Conservation (phyloP, 2,888 invertebrate genomes). For the Troides oblongomaculatus region DNA sequence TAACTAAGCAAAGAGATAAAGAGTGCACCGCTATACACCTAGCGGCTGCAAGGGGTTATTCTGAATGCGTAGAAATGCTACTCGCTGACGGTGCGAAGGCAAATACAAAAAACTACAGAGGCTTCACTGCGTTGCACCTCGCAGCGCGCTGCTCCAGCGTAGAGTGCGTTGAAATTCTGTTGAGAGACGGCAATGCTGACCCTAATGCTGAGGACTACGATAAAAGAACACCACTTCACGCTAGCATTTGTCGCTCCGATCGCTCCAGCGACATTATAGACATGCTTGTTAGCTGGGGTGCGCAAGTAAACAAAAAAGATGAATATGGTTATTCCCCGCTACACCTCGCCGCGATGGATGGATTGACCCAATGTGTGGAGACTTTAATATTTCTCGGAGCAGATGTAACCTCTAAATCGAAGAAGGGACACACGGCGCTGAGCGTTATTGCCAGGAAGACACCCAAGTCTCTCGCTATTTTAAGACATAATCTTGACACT, state of each 20-base stretch:
- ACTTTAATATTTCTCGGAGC: conserved; percentile 90
- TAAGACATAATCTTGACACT: conserved; percentile 88
- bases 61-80: conserved; percentile 89
- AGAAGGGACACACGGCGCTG: conserved; percentile 90
- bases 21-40: conserved; percentile 90
- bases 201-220: conserved; percentile 90
- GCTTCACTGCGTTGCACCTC: conserved; percentile 92
- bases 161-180: conserved; percentile 88
- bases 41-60: conserved; percentile 92
- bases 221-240: conserved; percentile 89
- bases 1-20: conserved; percentile 85
- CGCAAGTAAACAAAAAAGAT: conserved; percentile 90
- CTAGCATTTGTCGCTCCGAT: conserved; percentile 88
- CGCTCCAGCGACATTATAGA: conserved; percentile 89
- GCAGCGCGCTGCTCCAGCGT: conserved; percentile 89
- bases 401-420: conserved; percentile 92
- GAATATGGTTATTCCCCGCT: conserved; percentile 91
- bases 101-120: conserved; percentile 86
- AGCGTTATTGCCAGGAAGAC: conserved; percentile 92
- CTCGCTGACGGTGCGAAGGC: conserved; percentile 88
- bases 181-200: conserved; percentile 87
- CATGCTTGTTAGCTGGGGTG: conserved; percentile 87
- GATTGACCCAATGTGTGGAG: conserved; percentile 90
- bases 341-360: conserved; percentile 91
- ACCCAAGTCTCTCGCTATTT: conserved; percentile 89